Base-by-base conservation (phyloP, 2,888 invertebrate genomes). In the Ariolimax columbianus region DNA sequence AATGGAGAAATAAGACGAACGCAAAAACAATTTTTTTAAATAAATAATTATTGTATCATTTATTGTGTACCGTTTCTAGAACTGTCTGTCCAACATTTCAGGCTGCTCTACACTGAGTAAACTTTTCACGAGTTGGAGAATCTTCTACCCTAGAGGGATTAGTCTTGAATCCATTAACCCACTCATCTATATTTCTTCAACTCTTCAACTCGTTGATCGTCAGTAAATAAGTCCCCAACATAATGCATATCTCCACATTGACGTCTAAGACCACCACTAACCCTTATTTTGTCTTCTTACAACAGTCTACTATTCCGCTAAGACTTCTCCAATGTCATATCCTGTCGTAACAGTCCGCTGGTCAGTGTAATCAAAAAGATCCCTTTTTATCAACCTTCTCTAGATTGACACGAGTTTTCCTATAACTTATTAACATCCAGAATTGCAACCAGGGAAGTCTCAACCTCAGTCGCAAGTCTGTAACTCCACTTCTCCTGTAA, bases 401-500 rank as follows among this genome's bases (percentile, higher is more conserved):
- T 63, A n/a, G 36, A 63, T 63, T 63, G 63, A 78, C 78, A 78
- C 63, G 78, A 78, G 63, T 59, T 78, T 36, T 63, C 63, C 23
- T 78, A 36, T 63, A 40, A 17, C 47, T 47, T 78, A 63, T 59
- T 59, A 55, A 78, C 38, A 63, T 78, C 40, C 36, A 40, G 63
- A 78, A 63, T 38, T 63, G 23, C 38, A 26, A 40, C 38, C 38
- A 63, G 26, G 78, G 40, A 26, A 63, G 59, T 26, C 78, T 78
- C 11, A 23, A 63, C 23, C 26, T 1, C 40, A 19, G n/a, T 26
- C 63, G 9, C 63, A 40, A 78, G 78, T 33, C n/a, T n/a, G n/a
- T n/a, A n/a, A n/a, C n/a, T n/a, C n/a, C n/a, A n/a, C n/a, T 38
- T 63, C 63, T 40, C 23, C 40, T 59, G 55, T 78, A 59, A n/a